These are phyloP conservation scores for Amiota mariae DNA, from an alignment of 2,888 invertebrate genomes.

Conservation along the genomic window DNA sequence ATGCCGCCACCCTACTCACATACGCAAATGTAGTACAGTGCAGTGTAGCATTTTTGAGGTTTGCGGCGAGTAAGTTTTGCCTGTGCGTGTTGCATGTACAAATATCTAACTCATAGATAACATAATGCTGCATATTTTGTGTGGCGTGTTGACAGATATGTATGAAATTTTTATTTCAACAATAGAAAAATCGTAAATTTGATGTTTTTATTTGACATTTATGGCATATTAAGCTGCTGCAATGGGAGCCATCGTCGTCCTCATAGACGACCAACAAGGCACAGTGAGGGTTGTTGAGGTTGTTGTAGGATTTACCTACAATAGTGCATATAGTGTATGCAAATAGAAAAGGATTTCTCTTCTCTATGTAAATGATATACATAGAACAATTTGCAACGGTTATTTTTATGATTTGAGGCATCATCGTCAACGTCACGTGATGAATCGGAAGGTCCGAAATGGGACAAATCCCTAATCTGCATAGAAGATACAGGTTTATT, in stretches of 20 bases:
- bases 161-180: slow-evolving; percentile 37
- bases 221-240: slow-evolving; percentile 56
- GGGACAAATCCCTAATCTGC: slow-evolving; percentile 12
- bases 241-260: too few species aligned
- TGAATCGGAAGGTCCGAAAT: not conserved
- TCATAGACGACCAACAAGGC: slow-evolving; percentile 33
- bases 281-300: not conserved
- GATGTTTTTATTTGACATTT: slow-evolving; percentile 68
- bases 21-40: too few species aligned
- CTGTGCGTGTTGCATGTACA: not conserved
- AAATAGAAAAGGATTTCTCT: slow-evolving; percentile 32
- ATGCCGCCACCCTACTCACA: too few species aligned
- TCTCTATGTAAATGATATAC: slow-evolving; percentile 24
- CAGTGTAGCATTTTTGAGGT: too few species aligned
- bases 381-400: slow-evolving; percentile 40
- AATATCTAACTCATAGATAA: too few species aligned
- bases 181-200: slow-evolving; percentile 51
- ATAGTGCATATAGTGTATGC: slow-evolving; percentile 18
- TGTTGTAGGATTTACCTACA: too few species aligned
- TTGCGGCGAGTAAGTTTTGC: not conserved
- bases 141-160: slow-evolving; percentile 59
- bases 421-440: not conserved
- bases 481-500: slow-evolving; percentile 7
- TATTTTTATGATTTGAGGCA: not conserved
- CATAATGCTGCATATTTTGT: too few species aligned